A percentile compares a stretch with the other conserved stretches of the same genome.
Evolutionary conservation across 2,888 invertebrate species (phyloP).

Genomic region (Andrena minutula): DNA sequence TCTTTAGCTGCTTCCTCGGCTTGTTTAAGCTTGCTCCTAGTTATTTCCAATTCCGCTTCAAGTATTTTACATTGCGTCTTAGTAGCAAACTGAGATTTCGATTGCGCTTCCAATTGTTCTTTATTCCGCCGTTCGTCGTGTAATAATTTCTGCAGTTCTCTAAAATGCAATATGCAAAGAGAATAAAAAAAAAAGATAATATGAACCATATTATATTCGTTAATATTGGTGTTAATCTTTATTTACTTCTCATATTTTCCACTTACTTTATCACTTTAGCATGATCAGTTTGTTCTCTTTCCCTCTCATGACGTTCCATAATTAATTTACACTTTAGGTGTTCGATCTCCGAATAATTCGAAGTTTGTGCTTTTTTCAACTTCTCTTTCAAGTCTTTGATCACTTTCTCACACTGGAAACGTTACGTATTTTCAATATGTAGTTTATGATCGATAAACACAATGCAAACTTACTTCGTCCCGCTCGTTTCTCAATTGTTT

Average conservation of each 20-base stretch:
- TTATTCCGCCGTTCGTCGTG: constrained; percentile 91
- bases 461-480: constrained; percentile 81
- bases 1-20: constrained; percentile 88
- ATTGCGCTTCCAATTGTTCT: constrained; percentile 90
- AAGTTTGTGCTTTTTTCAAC: constrained; percentile 87
- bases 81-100: constrained; percentile 85
- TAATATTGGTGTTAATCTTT: background rate
- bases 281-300: constrained; percentile 92
- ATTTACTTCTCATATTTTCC: constrained; percentile 16
- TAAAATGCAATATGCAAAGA: constrained; percentile 79
- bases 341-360: constrained; percentile 88
- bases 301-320: constrained; percentile 92
- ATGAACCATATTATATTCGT: background rate
- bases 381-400: constrained; percentile 88
- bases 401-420: constrained; percentile 87
- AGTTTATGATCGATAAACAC: constrained; percentile 16
- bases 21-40: constrained; percentile 88
- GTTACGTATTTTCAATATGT: background rate
- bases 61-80: constrained; percentile 85
- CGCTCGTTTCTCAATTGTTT: constrained; percentile 87
- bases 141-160: constrained; percentile 92
- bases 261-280: constrained; percentile 90
- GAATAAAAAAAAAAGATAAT: background rate
- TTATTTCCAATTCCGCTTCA: constrained; percentile 89
- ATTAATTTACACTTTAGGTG: constrained; percentile 91